phyloP scores from a whole-genome alignment of 2,888 invertebrate species.

The Polymixis flavicincta region DNA sequence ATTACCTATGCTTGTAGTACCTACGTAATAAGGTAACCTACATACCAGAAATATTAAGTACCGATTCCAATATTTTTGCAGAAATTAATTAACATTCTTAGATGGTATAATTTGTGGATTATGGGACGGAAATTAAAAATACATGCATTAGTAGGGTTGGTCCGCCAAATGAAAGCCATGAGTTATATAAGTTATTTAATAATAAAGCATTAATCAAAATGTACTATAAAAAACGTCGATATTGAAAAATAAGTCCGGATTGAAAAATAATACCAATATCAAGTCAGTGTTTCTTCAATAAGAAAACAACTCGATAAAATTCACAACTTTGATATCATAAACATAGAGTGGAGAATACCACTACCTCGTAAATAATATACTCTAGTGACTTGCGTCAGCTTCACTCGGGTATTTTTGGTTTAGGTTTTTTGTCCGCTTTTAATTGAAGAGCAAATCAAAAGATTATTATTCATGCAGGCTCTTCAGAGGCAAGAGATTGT shows the following conservation, averaged over 20 bases:
- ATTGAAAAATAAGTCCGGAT: too few relatives aligned
- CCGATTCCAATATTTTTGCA: neutral
- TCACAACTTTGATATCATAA: conserved; percentile 18
- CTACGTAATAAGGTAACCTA: neutral
- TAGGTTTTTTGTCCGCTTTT: neutral
- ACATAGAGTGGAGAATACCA: conserved; percentile 58
- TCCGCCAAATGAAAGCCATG: too few relatives aligned
- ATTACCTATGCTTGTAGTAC: neutral
- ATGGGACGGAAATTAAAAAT: too few relatives aligned
- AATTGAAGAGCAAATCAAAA: neutral
- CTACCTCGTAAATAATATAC: conserved; percentile 9
- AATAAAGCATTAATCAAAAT: too few relatives aligned
- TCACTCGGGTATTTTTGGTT: neutral
- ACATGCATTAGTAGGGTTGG: too few relatives aligned
- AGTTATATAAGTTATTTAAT: too few relatives aligned
- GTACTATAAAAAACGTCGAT: too few relatives aligned
- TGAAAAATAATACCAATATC: conserved; percentile 39
- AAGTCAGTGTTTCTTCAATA: conserved; percentile 60
- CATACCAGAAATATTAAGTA: neutral
- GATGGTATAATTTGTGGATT: too few relatives aligned
- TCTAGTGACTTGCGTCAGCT: neutral
- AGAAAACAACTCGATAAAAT: conserved; percentile 55
- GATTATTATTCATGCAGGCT: neutral
- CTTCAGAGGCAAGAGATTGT: neutral
- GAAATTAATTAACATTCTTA: conserved; percentile 9